These are phyloP conservation scores for Neolamprologus multifasciatus DNA, from an alignment of 2,797 vertebrate species.

Conservation along the genomic window DNA sequence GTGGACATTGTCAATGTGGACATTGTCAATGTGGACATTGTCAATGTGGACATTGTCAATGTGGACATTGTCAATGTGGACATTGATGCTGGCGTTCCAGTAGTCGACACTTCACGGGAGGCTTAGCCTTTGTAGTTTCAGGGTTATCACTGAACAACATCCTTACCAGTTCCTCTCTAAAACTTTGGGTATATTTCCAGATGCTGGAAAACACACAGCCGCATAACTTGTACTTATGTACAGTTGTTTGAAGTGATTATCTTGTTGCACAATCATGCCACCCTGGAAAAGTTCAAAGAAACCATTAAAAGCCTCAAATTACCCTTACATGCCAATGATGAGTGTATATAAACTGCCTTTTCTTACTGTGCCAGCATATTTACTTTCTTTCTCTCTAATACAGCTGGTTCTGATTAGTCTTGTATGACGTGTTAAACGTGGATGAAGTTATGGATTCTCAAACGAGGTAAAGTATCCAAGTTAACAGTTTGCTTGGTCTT, in stretches of 20 bases:
- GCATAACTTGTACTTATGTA: neutral
- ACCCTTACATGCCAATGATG: neutral
- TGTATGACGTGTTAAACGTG: constrained; percentile 26
- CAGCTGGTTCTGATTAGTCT: neutral
- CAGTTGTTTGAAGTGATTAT: neutral
- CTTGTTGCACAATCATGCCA: neutral
- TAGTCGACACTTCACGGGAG: neutral
- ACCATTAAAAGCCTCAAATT: neutral
- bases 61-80: no score
- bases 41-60: no score
- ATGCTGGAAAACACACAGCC: neutral
- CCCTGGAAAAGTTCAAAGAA: neutral
- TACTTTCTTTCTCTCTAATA: neutral
- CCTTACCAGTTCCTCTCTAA: neutral
- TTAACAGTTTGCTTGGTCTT: neutral
- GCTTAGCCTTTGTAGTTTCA: neutral
- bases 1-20: neutral
- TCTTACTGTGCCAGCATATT: neutral
- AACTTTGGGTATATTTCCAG: neutral
- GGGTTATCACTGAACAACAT: neutral
- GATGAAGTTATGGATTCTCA: constrained; percentile 55
- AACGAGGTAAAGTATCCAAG: constrained; percentile 32
- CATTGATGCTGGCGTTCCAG: neutral
- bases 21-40: neutral
- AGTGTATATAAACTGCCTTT: neutral